Evolutionary conservation across 2,888 invertebrate species (phyloP).

Genomic region (Sminthurides aquaticus): DNA sequence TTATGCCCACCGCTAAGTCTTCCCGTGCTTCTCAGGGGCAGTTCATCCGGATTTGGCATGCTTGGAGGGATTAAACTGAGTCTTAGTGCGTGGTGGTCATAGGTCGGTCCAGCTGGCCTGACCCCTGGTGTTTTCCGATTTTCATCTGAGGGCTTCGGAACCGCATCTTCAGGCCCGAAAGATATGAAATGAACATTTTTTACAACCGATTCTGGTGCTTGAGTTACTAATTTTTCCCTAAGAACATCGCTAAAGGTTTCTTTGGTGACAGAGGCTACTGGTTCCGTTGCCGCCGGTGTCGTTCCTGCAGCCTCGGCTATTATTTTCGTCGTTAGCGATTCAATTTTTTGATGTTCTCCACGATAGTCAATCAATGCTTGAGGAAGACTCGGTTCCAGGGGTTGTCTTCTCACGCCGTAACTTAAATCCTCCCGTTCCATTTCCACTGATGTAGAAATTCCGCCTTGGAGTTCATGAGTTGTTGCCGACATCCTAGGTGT

Average conservation of each 20-base stretch:
- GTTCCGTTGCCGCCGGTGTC: background rate
- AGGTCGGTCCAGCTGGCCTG: constrained; percentile 9
- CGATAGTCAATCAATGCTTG: background rate
- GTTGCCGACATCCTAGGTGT: too few relatives aligned
- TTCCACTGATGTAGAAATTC: too few relatives aligned
- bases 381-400: background rate
- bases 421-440: too few relatives aligned
- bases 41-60: constrained; percentile 20
- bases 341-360: background rate
- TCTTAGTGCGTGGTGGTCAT: constrained; percentile 25
- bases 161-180: constrained; percentile 76
- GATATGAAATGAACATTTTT: constrained; percentile 59
- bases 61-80: constrained; percentile 30
- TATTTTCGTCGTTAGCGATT: too few relatives aligned
- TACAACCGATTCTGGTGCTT: constrained; percentile 13
- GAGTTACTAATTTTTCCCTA: constrained; percentile 8
- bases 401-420: too few relatives aligned
- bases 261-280: background rate
- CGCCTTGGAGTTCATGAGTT: too few relatives aligned
- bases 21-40: background rate
- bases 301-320: background rate
- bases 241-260: background rate
- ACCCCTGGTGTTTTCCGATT: constrained; percentile 9
- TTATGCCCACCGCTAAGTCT: background rate
- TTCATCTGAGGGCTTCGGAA: constrained; percentile 48